Conservation (phyloP, 2,113 vertebrate species). For the Heterotilapia buettikoferi region DNA sequence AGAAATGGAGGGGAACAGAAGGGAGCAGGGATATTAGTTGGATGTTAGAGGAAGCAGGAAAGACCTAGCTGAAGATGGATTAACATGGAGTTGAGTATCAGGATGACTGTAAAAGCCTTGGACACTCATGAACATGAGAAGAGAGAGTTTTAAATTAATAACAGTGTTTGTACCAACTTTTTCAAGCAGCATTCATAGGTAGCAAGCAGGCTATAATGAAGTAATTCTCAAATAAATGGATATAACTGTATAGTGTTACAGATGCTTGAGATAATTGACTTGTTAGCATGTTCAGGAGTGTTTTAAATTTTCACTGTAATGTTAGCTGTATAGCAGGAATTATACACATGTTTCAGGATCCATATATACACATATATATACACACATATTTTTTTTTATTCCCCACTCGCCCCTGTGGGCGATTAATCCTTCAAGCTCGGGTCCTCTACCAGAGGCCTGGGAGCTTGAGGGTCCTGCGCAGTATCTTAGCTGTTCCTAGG, state of each 20-base stretch:
- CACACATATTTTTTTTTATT: too few relatives aligned
- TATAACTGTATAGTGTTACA: neutral
- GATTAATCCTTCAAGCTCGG: too few relatives aligned
- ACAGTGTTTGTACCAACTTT: neutral
- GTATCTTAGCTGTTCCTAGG: too few relatives aligned
- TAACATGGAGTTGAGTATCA: neutral
- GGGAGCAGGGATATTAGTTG: constrained; percentile 2
- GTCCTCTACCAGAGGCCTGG: too few relatives aligned
- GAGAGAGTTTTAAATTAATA: neutral
- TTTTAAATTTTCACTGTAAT: neutral
- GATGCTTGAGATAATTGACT: neutral
- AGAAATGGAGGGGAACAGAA: constrained; percentile 19
- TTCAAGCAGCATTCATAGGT: neutral
- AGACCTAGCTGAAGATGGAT: neutral
- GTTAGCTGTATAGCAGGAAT: neutral
- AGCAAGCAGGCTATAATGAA: neutral
- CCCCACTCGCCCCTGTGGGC: too few relatives aligned
- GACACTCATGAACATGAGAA: neutral
- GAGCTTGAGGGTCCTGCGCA: too few relatives aligned
- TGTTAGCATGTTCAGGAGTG: neutral
- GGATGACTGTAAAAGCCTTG: neutral
- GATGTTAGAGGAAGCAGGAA: neutral
- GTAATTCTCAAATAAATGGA: neutral
- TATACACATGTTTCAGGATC: neutral
- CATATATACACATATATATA: neutral